Evolutionary conservation across 2,888 invertebrate genomes (phyloP), one percentile per base, ranked within the genome.

Genomic region (Busseola fusca): DNA sequence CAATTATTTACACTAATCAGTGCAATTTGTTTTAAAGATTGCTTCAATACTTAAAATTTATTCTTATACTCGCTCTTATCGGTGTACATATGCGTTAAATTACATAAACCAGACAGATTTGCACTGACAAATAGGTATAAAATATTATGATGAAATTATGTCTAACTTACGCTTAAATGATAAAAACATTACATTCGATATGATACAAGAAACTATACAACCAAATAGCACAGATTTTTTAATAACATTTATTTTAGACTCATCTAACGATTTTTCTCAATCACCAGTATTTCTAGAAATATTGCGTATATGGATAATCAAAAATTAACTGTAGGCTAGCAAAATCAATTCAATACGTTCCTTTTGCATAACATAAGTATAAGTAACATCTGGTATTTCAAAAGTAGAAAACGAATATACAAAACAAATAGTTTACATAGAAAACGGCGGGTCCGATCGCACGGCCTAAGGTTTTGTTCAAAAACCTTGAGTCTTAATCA

Each of bases 161-260:
- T 45, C 54, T 54, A 56, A 37, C 21, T 64, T 64, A 50, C 37
- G 1, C 56, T 56, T 69, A 69, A 34, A 74, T 52, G 10, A 45
- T 56, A 67, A 52, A 56, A 52, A 21, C 37, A 59, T 50, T 27
- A 57, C 58, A 57, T 48, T 42, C 75, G n/a, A 62, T 66, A 80
- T 64, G 50, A 21, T 34, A 56, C n/a, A 60, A 50, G 1, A 64
- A 64, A 45, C 16, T 54, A 42, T 37, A 50, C n/a, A 64, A 59
- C 25, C 34, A 45, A 50, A 25, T 12, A 37, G 3, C 3, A 34
- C 21, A 37, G 18, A 60, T 58, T 74, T 48, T 30, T 30, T 25
- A 7, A n/a, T 27, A 54, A 21, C 16, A 52, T 25, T 27, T 30
- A 9, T 30, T 48, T 34, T 30, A 14, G 37, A 1, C 12, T 12